Evolutionary conservation across 2,797 vertebrate species (phyloP), one percentile per base, ranked within the genome.

Genomic region (Takifugu rubripes): DNA sequence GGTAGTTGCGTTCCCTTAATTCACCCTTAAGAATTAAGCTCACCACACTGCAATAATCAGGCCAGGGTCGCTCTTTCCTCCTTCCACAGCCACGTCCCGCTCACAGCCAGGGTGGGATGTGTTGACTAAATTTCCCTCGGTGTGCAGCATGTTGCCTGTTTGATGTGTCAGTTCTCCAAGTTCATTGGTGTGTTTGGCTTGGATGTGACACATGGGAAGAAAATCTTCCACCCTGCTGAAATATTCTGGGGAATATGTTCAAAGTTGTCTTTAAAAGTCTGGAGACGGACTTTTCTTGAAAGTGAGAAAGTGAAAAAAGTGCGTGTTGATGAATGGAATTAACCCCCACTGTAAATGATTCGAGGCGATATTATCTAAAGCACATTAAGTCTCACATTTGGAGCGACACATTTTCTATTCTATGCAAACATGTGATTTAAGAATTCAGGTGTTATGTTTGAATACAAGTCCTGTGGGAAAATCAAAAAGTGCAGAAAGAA

Each of bases 221-320:
- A 90, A 91, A 87, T 75, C 85, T 80, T 86, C 78, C 85, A 88
- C 67, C 81, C 69, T 54, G 47, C 76, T 81, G 72, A 85, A 88
- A 87, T 82, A 82, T 90, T 83, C 85, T 86, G 85, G 87, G 86
- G 85, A 90, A 87, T 89, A 87, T 71, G 85, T 84, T 89, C 79
- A 77, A 81, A 84, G 78, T 74, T 81, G 78, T 85, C 84, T 70
- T 56, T 59, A 68, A 11, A 45, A 15, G 56, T 61, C 55, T 62
- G 62, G 68, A 72, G 69, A 60, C 64, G 64, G 70, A 61, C 48
- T 68, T 21, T 21, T 21, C 21, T 21, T 62, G 52, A 65, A 71
- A 66, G 57, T 66, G 55, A 70, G 54, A 71, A 76, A 79, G 72
- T 70, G 43, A 52, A 58, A 73, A 75, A 73, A 66, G 57, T 1